Evolutionary conservation across 2,888 invertebrate species (phyloP).

Genomic region (Leptopilina syphax): DNA sequence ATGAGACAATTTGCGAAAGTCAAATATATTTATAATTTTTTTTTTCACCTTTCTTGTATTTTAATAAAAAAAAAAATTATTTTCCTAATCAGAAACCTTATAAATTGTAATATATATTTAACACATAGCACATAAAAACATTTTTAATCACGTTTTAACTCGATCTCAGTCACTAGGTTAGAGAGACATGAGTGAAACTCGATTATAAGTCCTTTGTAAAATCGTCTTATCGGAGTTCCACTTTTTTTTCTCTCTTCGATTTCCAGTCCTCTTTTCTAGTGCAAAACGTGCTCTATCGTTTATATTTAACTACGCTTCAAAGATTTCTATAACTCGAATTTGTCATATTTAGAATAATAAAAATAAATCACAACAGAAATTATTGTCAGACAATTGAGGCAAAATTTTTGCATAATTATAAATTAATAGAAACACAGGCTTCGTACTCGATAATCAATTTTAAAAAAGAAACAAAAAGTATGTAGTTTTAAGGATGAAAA

Average conservation of each 20-base stretch:
- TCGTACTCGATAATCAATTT: too few species aligned
- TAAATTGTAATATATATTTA: background rate
- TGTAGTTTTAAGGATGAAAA: too few species aligned
- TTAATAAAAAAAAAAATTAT: too few species aligned
- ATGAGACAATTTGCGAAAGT: too few species aligned
- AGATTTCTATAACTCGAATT: background rate
- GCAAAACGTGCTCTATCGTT: constrained; percentile 46
- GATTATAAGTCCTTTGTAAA: constrained; percentile 33
- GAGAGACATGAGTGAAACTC: constrained; percentile 24
- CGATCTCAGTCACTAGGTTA: constrained; percentile 7
- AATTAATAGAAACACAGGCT: too few species aligned
- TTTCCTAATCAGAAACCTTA: background rate
- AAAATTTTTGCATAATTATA: too few species aligned
- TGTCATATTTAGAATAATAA: too few species aligned
- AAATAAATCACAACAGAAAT: too few species aligned
- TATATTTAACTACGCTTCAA: constrained; percentile 44
- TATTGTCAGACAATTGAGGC: too few species aligned
- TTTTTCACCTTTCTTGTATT: background rate
- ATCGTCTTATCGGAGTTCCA: constrained; percentile 31
- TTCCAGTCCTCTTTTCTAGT: constrained; percentile 21
- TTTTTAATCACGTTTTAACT: constrained; percentile 8
- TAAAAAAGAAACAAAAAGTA: too few species aligned
- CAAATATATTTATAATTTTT: background rate
- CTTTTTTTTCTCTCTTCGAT: constrained; percentile 29
- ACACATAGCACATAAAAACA: background rate